A percentile compares a stretch with the other conserved stretches of the same genome.
phyloP scores from a whole-genome alignment of 2,888 invertebrate genomes.

The Nephrotoma appendiculata region DNA sequence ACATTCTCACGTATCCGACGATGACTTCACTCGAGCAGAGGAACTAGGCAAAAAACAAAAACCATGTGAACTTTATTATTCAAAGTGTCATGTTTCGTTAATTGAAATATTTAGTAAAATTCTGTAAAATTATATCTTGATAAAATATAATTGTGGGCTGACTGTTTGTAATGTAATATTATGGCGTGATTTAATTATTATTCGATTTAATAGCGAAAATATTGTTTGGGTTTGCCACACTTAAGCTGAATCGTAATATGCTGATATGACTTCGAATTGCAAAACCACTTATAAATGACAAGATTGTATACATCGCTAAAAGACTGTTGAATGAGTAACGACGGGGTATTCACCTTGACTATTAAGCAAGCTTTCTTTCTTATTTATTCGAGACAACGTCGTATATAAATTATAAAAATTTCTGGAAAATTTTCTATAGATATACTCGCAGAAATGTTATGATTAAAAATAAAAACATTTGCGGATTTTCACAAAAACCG shows the following conservation, averaged over 20 bases:
- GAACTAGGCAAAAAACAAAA: conserved; percentile 41
- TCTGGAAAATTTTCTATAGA: background rate
- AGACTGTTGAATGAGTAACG: background rate
- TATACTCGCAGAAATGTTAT: background rate
- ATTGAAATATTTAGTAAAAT: background rate
- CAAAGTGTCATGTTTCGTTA: background rate
- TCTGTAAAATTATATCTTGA: background rate
- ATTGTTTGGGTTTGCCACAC: background rate
- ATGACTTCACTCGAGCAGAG: conserved; percentile 62
- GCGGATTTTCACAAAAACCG: background rate
- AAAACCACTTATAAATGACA: background rate
- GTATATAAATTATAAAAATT: background rate
- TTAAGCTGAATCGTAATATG: background rate
- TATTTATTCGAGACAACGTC: background rate
- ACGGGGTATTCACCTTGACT: background rate
- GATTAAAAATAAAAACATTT: background rate
- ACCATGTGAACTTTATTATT: conserved; percentile 16
- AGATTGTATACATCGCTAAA: background rate
- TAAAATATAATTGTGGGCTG: no score
- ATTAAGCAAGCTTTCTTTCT: background rate
- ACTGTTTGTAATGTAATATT: background rate
- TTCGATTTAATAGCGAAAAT: background rate
- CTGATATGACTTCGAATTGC: background rate
- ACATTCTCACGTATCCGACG: conserved; percentile 48
- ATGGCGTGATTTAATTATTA: background rate